Base-by-base conservation (phyloP, 2,888 invertebrate genomes). In the Eremobia ochroleuca region DNA sequence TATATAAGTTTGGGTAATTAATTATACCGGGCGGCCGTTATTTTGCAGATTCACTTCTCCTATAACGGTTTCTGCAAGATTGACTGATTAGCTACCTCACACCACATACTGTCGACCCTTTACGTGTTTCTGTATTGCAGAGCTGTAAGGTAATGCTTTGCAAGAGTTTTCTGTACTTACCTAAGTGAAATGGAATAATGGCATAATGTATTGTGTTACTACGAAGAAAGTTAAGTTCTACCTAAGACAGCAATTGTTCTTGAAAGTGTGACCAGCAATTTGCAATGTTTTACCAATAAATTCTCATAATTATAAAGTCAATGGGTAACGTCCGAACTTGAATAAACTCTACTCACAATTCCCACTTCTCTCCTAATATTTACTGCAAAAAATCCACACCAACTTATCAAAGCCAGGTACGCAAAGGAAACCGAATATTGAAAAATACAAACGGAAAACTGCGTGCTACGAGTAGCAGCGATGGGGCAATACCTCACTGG, bases 1-100 rank as follows among this genome's bases (percentile, higher is more conserved):
- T 92, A 95, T 96, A 95, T 94, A 95, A 95, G 93, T 93, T 93
- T 87, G 89, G 93, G 93, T 95, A 95, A 96, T 96, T 96, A 96
- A 96, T 96, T 96, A 96, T 92, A 92, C 90, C 86, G 86, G 83
- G 90, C 91, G 92, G 92, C 92, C 93, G 94, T 93, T 94, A 94
- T 94, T 95, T 94, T 92, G 93, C 93, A 93, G 94, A 94, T 94
- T 95, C 94, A 95, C 94, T 93, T 92, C 93, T 90, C 89, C 90
- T 89, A 89, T 92, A 91, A 91, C 88, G 89, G 82, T 88, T 87
- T 84, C 88, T 89, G 88, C 91, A 90, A 93, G 94, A 93, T 92
- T 94, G 93, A 93, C 92, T 93, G 94, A 93, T 93, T 93, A 92
- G 89, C 87, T 90, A 78, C 89, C 91, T 88, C 89, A 76, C 89